Conservation (phyloP, 2,113 vertebrate species). For the Rhynchopsitta pachyrhyncha region DNA sequence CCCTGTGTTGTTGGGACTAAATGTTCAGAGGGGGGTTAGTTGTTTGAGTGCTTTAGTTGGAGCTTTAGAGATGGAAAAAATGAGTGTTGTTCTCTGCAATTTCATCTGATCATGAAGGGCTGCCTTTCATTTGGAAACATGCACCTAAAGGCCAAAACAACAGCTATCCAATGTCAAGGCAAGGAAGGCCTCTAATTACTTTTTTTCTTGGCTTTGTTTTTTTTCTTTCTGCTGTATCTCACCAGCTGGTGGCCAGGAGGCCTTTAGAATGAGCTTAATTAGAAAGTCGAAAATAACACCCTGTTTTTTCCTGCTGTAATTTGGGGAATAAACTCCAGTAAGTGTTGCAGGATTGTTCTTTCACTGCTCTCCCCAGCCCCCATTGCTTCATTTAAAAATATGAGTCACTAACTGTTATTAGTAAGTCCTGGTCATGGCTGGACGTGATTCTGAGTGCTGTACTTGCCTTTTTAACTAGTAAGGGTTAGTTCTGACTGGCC, state of each 20-base stretch:
- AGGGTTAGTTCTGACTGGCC: neutral
- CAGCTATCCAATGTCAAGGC: conserved; percentile 71
- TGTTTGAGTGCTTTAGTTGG: neutral
- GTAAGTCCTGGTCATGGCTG: neutral
- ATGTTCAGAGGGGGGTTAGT: conserved; percentile 56
- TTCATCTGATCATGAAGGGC: conserved; percentile 28
- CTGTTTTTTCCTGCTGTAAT: neutral
- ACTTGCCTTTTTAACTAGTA: neutral
- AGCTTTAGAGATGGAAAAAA: conserved; percentile 40
- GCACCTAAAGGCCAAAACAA: conserved; percentile 52
- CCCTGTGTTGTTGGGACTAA: conserved; percentile 55
- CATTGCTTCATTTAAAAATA: neutral
- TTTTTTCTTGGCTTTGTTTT: neutral
- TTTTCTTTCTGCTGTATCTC: neutral
- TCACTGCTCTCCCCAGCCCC: neutral
- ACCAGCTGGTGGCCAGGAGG: conserved; percentile 38
- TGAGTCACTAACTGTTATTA: neutral
- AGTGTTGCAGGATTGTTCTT: neutral
- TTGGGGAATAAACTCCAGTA: neutral
- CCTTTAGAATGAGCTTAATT: conserved; percentile 32
- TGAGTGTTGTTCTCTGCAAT: conserved; percentile 35
- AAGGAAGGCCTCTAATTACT: conserved; percentile 22
- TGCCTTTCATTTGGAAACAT: conserved; percentile 49
- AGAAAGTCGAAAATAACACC: conserved; percentile 12
- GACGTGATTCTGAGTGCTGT: neutral